A percentile compares a stretch with the other conserved stretches of the same genome.
phyloP scores from a whole-genome alignment of 2,113 vertebrate species.

The Onychostruthus taczanowskii region DNA sequence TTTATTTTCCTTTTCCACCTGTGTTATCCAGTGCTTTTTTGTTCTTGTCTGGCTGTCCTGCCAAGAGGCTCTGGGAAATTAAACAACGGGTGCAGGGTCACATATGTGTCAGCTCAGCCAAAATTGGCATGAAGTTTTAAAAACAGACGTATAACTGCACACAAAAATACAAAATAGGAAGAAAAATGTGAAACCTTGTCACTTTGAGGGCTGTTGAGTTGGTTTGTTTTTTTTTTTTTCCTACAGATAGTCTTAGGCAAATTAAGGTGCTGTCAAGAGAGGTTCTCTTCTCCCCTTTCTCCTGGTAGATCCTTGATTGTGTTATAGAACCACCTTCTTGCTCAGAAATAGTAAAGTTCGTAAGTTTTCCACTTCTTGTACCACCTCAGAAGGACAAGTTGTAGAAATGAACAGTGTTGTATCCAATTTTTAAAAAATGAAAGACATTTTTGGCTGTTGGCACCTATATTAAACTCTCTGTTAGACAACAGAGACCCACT shows the following conservation, averaged over 20 bases:
- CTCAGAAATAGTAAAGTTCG: background rate
- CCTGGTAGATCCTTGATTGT: background rate
- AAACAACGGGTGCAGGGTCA: background rate
- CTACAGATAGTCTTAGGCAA: background rate
- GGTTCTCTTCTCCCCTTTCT: background rate
- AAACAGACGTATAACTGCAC: background rate
- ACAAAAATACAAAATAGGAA: background rate
- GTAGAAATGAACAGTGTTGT: background rate
- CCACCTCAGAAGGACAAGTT: background rate
- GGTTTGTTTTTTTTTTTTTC: fast-evolving
- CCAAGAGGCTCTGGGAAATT: background rate
- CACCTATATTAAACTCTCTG: background rate
- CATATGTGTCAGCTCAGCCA: background rate
- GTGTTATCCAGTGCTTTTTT: background rate
- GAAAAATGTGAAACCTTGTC: background rate
- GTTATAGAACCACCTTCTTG: background rate
- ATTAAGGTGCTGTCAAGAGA: background rate
- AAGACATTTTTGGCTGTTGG: background rate
- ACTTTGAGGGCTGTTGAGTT: background rate
- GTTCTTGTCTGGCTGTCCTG: background rate
- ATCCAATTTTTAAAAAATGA: background rate
- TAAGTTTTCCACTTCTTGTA: background rate
- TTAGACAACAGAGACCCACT: background rate
- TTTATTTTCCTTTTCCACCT: background rate
- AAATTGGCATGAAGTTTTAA: background rate